Conservation (phyloP, 2,888 invertebrate species). For the Eupithecia subumbrata region DNA sequence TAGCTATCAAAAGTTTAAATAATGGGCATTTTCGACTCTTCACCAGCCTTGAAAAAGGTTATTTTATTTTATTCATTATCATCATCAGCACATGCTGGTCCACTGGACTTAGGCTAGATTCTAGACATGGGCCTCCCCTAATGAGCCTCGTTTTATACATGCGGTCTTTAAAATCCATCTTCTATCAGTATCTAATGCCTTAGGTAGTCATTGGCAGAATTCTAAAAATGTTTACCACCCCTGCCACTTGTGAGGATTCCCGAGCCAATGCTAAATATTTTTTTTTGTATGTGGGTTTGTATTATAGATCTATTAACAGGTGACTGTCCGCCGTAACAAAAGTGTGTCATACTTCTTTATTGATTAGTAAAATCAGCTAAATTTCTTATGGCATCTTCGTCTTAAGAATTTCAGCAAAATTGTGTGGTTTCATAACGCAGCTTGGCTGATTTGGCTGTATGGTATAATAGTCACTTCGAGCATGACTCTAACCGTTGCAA, state of each 20-base stretch:
- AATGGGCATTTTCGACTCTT: neutral
- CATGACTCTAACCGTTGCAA: too few species aligned
- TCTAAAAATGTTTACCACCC: slow-evolving; percentile 50
- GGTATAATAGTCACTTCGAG: too few species aligned
- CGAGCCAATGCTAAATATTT: slow-evolving; percentile 61
- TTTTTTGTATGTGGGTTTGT: slow-evolving; percentile 48
- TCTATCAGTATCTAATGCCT: neutral
- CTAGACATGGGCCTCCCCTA: neutral
- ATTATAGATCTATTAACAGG: slow-evolving; percentile 19
- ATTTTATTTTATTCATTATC: neutral
- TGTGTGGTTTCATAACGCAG: neutral
- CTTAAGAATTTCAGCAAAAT: neutral
- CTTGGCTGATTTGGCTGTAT: too few species aligned
- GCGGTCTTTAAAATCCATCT: neutral
- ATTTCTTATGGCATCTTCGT: neutral
- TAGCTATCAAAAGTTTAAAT: neutral
- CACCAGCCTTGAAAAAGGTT: neutral
- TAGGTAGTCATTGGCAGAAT: neutral
- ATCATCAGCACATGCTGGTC: neutral
- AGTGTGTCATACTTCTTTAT: slow-evolving; percentile 14
- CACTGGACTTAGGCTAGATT: neutral
- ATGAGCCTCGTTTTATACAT: neutral
- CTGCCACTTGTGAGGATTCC: slow-evolving; percentile 70
- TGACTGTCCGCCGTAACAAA: neutral
- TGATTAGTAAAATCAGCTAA: neutral